Conservation (phyloP, 2,113 vertebrate species). For the Acanthisitta chloris region DNA sequence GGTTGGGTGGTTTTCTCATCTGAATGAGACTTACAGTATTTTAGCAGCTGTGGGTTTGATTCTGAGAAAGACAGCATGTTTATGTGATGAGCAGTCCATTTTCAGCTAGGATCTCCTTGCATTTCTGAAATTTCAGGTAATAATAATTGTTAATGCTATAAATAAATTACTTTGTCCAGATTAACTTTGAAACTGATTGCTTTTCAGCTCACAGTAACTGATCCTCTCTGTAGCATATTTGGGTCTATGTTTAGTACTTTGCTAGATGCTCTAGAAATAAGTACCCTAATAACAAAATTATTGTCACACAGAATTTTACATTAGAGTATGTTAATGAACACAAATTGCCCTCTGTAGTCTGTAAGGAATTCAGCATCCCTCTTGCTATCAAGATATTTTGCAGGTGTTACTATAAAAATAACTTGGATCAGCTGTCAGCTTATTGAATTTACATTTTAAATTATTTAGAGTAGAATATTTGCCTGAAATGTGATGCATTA, state of each 20-base stretch:
- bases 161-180: background rate
- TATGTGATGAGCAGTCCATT: background rate
- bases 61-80: background rate
- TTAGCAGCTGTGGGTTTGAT: background rate
- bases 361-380: background rate
- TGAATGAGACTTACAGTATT: background rate
- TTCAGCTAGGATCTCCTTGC: background rate
- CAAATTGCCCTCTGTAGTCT: background rate
- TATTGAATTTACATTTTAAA: background rate
- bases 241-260: background rate
- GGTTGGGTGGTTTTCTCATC: background rate
- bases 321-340: background rate
- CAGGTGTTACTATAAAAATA: background rate
- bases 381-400: background rate
- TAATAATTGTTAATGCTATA: background rate
- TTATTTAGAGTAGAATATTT: background rate
- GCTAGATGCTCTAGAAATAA: background rate
- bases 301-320: background rate
- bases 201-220: background rate
- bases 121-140: background rate
- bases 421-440: background rate
- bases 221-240: background rate
- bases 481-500: background rate
- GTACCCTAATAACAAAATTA: background rate
- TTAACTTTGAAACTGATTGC: background rate